Base-by-base conservation (phyloP, 1,140 invertebrate species). In the Zaprionus capensis region DNA sequence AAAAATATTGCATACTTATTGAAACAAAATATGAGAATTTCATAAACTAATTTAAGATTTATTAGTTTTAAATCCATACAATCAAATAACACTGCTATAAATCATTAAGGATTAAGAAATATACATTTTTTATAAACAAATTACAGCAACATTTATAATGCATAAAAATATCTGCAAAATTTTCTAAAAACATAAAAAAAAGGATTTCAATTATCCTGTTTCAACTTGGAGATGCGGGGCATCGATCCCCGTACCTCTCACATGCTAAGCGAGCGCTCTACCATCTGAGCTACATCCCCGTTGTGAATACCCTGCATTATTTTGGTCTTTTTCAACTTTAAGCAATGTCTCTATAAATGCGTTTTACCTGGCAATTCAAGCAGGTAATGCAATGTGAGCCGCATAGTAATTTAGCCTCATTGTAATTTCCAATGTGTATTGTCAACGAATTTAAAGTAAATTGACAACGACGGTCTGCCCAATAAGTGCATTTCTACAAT, bases 251-350 rank as follows among this genome's bases (percentile, higher is more conserved):
- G 95, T 96, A 96, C 95, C 95, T 96, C 95, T 96, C 95, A 94
- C 95, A 96, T 96, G 95, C 95, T 96, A 96, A 96, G 95, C 95
- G 95, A 96, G 95, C 95, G 96, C 95, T 96, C 96, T 96, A 96
- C 95, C 95, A 96, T 95, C 95, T 96, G 96, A 96, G 96, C 95
- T 96, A 96, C 95, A 92, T 92, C 92, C 92, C 92, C 91, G 38
- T 80, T 56, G 24, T 77, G 17, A 4, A 15, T 41, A 4, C 0
- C 1, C 7, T 5, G 56, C 36, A 66, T 74, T 75, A 12, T 76
- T 34, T 75, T 76, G 63, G 53, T 57, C 34, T 20, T 44, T 15
- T 68, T n/a, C 38, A 76, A 26, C 51, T 53, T 56, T 58, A 20
- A 12, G 46, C 49, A 68, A 28, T 28, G 31, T 31, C 31, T 28